Conservation (phyloP, 2,797 vertebrate genomes). For the Sardinella longiceps region DNA sequence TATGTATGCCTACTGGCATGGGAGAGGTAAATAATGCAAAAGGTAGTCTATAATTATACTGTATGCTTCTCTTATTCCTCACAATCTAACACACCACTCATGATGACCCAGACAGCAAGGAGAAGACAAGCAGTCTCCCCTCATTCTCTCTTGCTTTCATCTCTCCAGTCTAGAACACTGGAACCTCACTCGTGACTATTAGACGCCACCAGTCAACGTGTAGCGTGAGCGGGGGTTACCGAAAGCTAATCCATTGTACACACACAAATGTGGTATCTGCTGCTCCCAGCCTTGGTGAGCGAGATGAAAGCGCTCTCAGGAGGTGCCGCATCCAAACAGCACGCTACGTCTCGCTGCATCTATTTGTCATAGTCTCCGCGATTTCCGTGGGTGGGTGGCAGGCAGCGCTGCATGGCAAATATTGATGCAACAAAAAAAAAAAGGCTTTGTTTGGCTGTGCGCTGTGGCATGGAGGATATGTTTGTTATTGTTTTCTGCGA, state of each 20-base stretch:
- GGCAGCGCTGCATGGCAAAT: neutral
- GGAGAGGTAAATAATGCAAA: neutral
- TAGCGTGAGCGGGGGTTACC: neutral
- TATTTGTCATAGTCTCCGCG: neutral
- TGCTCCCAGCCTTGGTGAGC: neutral
- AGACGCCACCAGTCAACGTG: neutral
- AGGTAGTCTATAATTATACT: neutral
- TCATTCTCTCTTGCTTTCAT: neutral
- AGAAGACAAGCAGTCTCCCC: neutral
- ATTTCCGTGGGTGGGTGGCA: neutral
- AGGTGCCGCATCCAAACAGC: neutral
- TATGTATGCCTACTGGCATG: neutral
- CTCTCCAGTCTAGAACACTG: neutral
- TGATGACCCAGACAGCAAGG: neutral
- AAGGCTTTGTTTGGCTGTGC: constrained; percentile 8
- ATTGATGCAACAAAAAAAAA: neutral
- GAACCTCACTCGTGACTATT: neutral
- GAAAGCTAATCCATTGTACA: neutral
- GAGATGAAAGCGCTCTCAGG: neutral
- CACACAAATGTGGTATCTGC: neutral
- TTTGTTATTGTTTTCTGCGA: neutral
- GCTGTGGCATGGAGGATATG: neutral
- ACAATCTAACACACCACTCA: neutral
- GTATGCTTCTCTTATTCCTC: neutral
- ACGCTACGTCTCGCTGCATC: neutral